Percentiles rank a stretch among this genome's conserved stretches.
These are phyloP conservation scores for Sarotherodon lohbergeri DNA, from an alignment of 2,113 vertebrate species.

Conservation along the genomic window DNA sequence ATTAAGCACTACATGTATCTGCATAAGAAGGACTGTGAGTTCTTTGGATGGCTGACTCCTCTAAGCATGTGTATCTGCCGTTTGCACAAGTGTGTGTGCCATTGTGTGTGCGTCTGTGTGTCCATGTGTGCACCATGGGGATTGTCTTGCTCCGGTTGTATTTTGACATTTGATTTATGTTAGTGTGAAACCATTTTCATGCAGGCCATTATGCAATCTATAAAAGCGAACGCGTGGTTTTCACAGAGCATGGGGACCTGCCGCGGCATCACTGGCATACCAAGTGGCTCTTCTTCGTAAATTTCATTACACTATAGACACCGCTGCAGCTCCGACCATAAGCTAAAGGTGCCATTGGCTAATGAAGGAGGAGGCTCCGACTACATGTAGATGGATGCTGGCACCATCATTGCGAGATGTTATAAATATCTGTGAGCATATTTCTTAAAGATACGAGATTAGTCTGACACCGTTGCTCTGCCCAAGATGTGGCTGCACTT, in stretches of 20 bases:
- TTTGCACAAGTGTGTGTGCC: background rate
- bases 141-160: slow-evolving; percentile 73
- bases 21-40: slow-evolving; percentile 46
- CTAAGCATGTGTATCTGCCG: slow-evolving; percentile 31
- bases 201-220: slow-evolving; percentile 76
- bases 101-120: slow-evolving; percentile 18
- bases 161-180: slow-evolving; percentile 80
- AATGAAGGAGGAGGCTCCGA: slow-evolving; percentile 64
- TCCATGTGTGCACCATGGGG: slow-evolving; percentile 57
- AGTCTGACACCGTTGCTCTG: slow-evolving; percentile 34
- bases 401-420: slow-evolving; percentile 11
- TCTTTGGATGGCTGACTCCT: slow-evolving; percentile 43
- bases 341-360: slow-evolving; percentile 72
- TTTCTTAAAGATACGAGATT: slow-evolving; percentile 40
- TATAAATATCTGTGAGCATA: slow-evolving; percentile 39
- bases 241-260: slow-evolving; percentile 61
- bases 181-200: slow-evolving; percentile 76
- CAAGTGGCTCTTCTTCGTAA: slow-evolving; percentile 74
- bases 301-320: slow-evolving; percentile 72
- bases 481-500: slow-evolving; percentile 23
- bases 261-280: slow-evolving; percentile 71
- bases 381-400: slow-evolving; percentile 59
- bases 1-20: slow-evolving; percentile 65
- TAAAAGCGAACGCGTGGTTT: slow-evolving; percentile 71
- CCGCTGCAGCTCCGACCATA: slow-evolving; percentile 59